A percentile compares a stretch with the other conserved stretches of the same genome.
Evolutionary conservation across 2,888 invertebrate species (phyloP).

Genomic region (Taphrorychus bicolor): DNA sequence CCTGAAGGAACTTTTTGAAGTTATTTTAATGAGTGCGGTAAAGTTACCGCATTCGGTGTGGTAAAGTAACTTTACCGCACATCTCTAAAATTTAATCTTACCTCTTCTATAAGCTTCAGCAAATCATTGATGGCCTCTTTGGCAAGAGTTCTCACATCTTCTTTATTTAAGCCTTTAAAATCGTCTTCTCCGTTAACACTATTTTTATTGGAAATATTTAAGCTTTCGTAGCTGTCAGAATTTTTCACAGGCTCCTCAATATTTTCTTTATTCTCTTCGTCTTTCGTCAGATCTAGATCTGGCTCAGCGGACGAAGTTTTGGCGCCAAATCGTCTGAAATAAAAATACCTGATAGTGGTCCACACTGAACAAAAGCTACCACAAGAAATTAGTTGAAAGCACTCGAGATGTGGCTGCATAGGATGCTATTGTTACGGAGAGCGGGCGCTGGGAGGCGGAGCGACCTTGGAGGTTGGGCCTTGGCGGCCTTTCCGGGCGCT

Average conservation of each 20-base stretch:
- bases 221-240: conserved; percentile 52
- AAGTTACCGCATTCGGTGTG: too few species aligned
- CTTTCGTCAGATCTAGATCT: conserved; percentile 46
- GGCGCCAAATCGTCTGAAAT: background rate
- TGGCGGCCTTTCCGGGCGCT: too few species aligned
- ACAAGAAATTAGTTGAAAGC: too few species aligned
- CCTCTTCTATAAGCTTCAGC: conserved; percentile 63
- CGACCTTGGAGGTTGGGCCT: too few species aligned
- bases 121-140: conserved; percentile 64
- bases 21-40: too few species aligned
- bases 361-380: background rate
- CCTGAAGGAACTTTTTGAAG: too few species aligned
- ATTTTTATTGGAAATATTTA: conserved; percentile 24
- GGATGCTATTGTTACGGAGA: too few species aligned
- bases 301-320: background rate
- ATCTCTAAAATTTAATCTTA: too few species aligned
- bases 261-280: conserved; percentile 65
- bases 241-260: conserved; percentile 57
- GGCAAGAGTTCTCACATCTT: conserved; percentile 53
- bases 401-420: too few species aligned
- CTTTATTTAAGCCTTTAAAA: conserved; percentile 59
- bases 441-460: too few species aligned
- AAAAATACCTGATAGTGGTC: background rate
- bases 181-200: background rate
- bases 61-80: too few species aligned